Percentiles rank a stretch among this genome's conserved stretches.
Evolutionary conservation across 1,140 invertebrate genomes (phyloP).

Genomic region (Temnothorax nylanderi): DNA sequence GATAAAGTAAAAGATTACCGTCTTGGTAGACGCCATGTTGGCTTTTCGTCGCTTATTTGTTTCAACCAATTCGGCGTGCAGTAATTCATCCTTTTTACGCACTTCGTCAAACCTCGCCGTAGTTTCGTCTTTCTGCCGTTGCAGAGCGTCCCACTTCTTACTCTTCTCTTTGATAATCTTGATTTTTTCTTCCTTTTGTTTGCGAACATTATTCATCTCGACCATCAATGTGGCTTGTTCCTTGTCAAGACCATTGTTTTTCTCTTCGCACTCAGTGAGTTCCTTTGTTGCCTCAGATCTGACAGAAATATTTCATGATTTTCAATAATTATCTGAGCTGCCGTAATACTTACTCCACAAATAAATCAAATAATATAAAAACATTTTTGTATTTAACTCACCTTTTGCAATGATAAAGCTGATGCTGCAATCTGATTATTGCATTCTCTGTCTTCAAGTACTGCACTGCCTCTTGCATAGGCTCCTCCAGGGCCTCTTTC

Average conservation of each 20-base stretch:
- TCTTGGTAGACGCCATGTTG: slow-evolving; percentile 81
- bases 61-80: slow-evolving; percentile 88
- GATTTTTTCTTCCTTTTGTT: slow-evolving; percentile 86
- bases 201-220: slow-evolving; percentile 86
- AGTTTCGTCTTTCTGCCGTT: slow-evolving; percentile 80
- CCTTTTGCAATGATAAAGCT: slow-evolving; percentile 84
- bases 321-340: slow-evolving; percentile 23
- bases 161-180: slow-evolving; percentile 87
- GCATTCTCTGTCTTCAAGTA: slow-evolving; percentile 94
- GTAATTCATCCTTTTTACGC: slow-evolving; percentile 88
- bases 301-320: slow-evolving; percentile 13
- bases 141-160: slow-evolving; percentile 83
- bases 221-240: slow-evolving; percentile 86
- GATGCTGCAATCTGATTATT: slow-evolving; percentile 85
- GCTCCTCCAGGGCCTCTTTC: slow-evolving; percentile 93
- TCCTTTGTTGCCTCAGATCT: slow-evolving; percentile 83
- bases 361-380: slow-evolving; percentile 29
- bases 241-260: slow-evolving; percentile 86
- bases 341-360: background rate
- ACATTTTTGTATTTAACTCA: slow-evolving; percentile 77
- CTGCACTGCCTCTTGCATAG: slow-evolving; percentile 94
- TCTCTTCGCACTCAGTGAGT: slow-evolving; percentile 84
- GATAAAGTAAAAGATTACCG: slow-evolving; percentile 69
- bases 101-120: slow-evolving; percentile 87
- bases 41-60: slow-evolving; percentile 89